Evolutionary conservation across 2,888 invertebrate genomes (phyloP).

Genomic region (Colostygia pectinataria): DNA sequence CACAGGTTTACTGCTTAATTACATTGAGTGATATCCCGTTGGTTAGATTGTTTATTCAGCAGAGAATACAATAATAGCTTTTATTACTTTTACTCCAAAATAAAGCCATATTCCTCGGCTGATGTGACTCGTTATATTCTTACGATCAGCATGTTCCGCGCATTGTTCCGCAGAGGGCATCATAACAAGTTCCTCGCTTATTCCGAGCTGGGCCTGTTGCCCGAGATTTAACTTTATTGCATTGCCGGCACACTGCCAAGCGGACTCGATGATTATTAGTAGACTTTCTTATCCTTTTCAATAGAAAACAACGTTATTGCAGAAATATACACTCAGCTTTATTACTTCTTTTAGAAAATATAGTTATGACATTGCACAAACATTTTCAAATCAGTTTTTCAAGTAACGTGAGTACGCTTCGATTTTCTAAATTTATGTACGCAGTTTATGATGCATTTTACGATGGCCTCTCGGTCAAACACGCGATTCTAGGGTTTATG

Average conservation of each 20-base stretch:
- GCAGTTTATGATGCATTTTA: slow-evolving; percentile 73
- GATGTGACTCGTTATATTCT: slow-evolving; percentile 15
- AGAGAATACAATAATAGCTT: background rate
- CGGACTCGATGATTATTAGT: slow-evolving; percentile 59
- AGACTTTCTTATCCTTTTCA: slow-evolving; percentile 51
- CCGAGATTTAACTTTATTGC: slow-evolving; percentile 63
- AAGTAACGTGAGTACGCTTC: slow-evolving; percentile 42
- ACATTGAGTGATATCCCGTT: too few relatives aligned
- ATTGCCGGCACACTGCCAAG: slow-evolving; percentile 64
- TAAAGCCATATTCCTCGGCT: slow-evolving; percentile 7
- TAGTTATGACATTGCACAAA: slow-evolving; percentile 22
- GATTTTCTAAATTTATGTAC: slow-evolving; percentile 73
- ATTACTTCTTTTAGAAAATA: background rate
- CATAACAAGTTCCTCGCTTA: slow-evolving; percentile 52
- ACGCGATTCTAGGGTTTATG: slow-evolving; percentile 71
- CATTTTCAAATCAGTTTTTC: slow-evolving; percentile 55
- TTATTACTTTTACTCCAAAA: slow-evolving; percentile 8
- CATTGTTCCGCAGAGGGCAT: slow-evolving; percentile 43
- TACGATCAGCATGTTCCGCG: slow-evolving; percentile 40
- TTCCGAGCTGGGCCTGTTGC: slow-evolving; percentile 55
- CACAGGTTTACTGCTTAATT: background rate
- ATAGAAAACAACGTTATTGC: slow-evolving; percentile 29
- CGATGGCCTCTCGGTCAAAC: slow-evolving; percentile 74
- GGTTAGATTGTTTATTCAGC: background rate
- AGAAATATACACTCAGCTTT: slow-evolving; percentile 29